phyloP scores from a whole-genome alignment of 2,113 vertebrate species.

The Riparia riparia region DNA sequence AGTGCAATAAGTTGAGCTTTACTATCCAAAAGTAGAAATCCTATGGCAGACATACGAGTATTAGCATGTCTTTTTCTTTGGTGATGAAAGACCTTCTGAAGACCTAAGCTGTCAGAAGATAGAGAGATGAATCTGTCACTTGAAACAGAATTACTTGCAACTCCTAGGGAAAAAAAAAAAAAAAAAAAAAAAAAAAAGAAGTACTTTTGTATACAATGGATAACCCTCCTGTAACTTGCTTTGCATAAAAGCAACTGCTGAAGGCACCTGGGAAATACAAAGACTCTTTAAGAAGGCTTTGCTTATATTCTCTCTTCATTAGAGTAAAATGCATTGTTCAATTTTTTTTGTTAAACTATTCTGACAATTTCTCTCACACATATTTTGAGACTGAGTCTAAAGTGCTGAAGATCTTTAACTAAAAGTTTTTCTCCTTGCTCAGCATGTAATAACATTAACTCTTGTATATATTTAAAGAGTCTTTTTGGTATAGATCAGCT shows the following conservation, averaged over 20 bases:
- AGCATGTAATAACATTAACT: background rate
- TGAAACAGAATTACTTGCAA: background rate
- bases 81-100: background rate
- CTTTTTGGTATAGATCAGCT: background rate
- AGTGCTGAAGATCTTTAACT: background rate
- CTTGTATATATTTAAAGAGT: background rate
- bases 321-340: background rate
- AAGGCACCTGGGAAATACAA: background rate
- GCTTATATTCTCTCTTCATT: background rate
- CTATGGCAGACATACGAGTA: background rate
- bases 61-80: background rate
- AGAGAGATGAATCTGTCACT: background rate
- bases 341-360: background rate
- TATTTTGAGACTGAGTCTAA: background rate
- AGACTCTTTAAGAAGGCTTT: background rate
- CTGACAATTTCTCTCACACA: background rate
- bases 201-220: background rate
- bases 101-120: background rate
- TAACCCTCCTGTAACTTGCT: constrained; percentile 1
- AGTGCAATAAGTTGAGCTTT: background rate
- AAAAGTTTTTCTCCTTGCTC: background rate
- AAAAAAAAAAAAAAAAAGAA: background rate
- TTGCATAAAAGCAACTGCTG: background rate
- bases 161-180: background rate
- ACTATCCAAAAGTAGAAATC: background rate